These are phyloP conservation scores for Oreochromis niloticus DNA, from an alignment of 2,113 vertebrate genomes.

Conservation along the genomic window DNA sequence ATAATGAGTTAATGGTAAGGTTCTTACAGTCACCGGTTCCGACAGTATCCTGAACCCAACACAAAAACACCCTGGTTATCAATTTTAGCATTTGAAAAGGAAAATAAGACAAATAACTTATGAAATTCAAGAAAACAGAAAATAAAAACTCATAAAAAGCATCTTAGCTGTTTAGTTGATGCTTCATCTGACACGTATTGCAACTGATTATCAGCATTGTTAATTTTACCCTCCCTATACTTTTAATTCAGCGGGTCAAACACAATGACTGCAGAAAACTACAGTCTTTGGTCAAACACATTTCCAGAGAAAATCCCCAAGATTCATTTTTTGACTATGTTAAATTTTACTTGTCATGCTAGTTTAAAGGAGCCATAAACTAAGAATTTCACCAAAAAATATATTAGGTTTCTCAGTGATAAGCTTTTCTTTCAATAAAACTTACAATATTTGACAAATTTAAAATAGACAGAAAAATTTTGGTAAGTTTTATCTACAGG, in stretches of 20 bases:
- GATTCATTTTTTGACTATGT: not conserved
- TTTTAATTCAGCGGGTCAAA: not conserved
- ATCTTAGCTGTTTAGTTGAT: not conserved
- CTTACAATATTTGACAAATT: not conserved
- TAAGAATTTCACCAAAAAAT: not conserved
- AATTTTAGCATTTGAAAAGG: not conserved
- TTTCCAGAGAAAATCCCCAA: not conserved
- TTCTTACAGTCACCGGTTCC: not conserved
- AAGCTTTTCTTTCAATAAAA: not conserved
- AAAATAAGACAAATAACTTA: not conserved
- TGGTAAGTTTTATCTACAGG: not conserved
- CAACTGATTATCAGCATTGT: not conserved
- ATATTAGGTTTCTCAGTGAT: not conserved
- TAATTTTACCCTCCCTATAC: no score
- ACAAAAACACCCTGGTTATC: not conserved
- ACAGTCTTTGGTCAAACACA: not conserved
- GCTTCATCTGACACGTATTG: not conserved
- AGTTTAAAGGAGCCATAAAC: not conserved
- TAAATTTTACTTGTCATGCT: not conserved
- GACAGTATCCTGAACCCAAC: not conserved
- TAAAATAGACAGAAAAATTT: not conserved
- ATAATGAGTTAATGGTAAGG: not conserved
- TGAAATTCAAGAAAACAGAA: not conserved
- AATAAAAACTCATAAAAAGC: not conserved
- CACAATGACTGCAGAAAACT: not conserved